Percentiles rank a stretch among this genome's conserved stretches.
phyloP scores from a whole-genome alignment of 2,888 invertebrate genomes.

The Erpobdella octoculata region DNA sequence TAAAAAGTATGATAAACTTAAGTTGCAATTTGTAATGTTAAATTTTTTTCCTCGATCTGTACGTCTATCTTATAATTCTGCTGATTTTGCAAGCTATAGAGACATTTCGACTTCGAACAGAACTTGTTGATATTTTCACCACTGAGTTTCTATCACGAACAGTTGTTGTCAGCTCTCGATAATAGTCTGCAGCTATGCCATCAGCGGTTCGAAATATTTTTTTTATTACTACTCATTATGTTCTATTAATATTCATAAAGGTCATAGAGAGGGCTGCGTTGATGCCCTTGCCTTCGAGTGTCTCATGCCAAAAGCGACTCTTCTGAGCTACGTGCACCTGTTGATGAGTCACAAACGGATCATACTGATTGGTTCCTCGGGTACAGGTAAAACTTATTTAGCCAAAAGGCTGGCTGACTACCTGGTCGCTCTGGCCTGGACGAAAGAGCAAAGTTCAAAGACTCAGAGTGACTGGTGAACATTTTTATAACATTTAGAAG shows the following conservation, averaged over 20 bases:
- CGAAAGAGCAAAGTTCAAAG: constrained; percentile 8
- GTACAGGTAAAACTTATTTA: constrained; percentile 90
- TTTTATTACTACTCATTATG: no score
- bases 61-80: background rate
- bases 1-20: background rate
- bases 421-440: constrained; percentile 58
- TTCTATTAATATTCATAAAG: constrained; percentile 9
- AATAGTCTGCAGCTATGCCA: no score
- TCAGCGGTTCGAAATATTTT: no score
- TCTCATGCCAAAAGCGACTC: constrained; percentile 86
- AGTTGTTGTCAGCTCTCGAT: no score
- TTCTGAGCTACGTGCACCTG: constrained; percentile 82
- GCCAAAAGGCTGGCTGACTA: constrained; percentile 90
- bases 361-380: constrained; percentile 92
- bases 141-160: no score
- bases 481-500: background rate
- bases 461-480: background rate
- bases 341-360: constrained; percentile 84
- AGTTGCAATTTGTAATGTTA: no score
- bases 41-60: no score
- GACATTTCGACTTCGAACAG: no score
- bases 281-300: constrained; percentile 90
- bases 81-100: background rate
- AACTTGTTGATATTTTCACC: no score
- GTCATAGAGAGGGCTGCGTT: constrained; percentile 58